Conservation (phyloP, 2,797 vertebrate species). For the Leuciscus waleckii region DNA sequence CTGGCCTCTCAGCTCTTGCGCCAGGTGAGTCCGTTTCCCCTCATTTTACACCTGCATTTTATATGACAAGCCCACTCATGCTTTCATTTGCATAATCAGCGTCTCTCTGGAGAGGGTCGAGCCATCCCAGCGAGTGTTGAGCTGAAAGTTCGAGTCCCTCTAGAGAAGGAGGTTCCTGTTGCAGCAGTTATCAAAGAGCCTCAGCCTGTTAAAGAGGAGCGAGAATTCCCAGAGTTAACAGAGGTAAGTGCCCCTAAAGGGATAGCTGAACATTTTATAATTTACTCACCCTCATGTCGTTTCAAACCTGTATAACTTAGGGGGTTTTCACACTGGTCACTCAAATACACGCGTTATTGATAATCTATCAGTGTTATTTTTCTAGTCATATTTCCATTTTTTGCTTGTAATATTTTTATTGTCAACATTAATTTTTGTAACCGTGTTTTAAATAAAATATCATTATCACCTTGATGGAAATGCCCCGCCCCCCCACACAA, state of each 20-base stretch:
- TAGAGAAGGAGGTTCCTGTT: slow-evolving; percentile 94
- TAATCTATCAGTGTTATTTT: no score
- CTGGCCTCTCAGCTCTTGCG: slow-evolving; percentile 84
- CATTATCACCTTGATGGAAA: no score
- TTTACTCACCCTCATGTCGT: background rate
- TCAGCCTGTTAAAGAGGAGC: slow-evolving; percentile 72
- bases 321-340: background rate
- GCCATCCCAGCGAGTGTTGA: slow-evolving; percentile 80
- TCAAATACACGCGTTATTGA: no score
- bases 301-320: background rate
- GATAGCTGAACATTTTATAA: background rate
- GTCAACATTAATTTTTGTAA: no score
- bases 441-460: no score
- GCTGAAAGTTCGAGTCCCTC: slow-evolving; percentile 89
- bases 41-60: background rate
- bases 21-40: slow-evolving; percentile 78
- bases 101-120: slow-evolving; percentile 83
- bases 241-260: slow-evolving; percentile 74
- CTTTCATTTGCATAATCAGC: slow-evolving; percentile 63
- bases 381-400: no score
- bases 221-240: slow-evolving; percentile 91
- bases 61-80: background rate
- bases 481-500: no score
- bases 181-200: slow-evolving; percentile 72
- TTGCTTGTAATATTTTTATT: no score